These are phyloP conservation scores for Heliconius erato DNA, from an alignment of 2,888 invertebrate species.

Conservation along the genomic window DNA sequence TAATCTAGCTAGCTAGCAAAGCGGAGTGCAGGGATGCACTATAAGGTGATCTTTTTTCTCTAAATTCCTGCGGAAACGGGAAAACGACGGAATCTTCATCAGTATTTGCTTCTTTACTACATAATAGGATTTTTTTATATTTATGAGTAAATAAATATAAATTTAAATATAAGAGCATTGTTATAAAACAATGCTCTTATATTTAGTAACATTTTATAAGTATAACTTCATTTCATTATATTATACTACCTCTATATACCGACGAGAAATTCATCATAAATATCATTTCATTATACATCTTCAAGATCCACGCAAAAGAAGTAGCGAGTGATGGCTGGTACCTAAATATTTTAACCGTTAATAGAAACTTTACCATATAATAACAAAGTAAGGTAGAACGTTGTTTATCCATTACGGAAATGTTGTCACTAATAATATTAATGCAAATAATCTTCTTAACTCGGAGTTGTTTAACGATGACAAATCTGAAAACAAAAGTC, in stretches of 20 bases:
- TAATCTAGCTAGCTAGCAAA: no score
- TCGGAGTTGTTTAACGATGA: constrained; percentile 17
- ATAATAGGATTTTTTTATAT: no score
- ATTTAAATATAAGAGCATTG: no score
- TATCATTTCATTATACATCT: background rate
- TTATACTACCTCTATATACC: no score
- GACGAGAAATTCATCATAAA: no score
- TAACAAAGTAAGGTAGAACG: background rate
- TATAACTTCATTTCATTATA: no score
- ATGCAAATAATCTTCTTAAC: constrained; percentile 5
- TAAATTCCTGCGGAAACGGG: background rate
- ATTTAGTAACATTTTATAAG: no score
- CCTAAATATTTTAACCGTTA: background rate
- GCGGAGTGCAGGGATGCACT: no score
- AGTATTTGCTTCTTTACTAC: no score
- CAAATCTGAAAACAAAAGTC: constrained; percentile 9
- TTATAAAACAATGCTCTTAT: no score
- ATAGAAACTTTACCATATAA: background rate
- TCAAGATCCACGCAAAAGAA: background rate
- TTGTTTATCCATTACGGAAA: background rate
- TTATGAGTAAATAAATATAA: no score
- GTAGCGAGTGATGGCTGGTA: background rate
- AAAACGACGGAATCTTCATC: background rate
- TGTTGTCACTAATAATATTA: background rate
- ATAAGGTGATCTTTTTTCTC: no score